A percentile compares a stretch with the other conserved stretches of the same genome.
Conservation (phyloP, 2,797 vertebrate genomes). For the Anguilla marmorata region DNA sequence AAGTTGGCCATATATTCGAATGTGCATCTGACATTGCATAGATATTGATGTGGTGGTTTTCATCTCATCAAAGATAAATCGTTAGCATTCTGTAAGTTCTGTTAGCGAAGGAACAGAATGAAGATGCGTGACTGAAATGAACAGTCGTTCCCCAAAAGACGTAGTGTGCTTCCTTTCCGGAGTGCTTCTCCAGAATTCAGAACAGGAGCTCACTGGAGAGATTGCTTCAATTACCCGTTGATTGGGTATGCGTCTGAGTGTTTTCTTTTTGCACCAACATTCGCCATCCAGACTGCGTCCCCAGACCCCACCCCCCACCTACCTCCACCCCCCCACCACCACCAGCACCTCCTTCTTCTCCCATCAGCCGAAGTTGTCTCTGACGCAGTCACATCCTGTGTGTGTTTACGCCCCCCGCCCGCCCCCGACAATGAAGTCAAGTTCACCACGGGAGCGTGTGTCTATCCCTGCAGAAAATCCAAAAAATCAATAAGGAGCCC, state of each 20-base stretch:
- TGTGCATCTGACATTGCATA: conserved; percentile 27
- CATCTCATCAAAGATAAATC: background rate
- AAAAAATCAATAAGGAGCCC: conserved; percentile 27
- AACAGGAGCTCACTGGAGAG: conserved; percentile 40
- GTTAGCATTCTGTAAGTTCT: background rate
- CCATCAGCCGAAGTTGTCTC: conserved; percentile 6
- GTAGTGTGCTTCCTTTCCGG: background rate
- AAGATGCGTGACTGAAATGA: background rate
- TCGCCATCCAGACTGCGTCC: background rate
- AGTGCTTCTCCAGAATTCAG: conserved; percentile 12
- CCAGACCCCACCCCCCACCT: too few relatives aligned
- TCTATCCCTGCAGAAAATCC: conserved; percentile 30
- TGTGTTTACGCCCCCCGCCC: conserved; percentile 16
- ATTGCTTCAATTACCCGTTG: conserved; percentile 43
- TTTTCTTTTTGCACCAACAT: background rate
- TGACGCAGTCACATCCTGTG: conserved; percentile 26
- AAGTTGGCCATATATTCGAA: conserved; percentile 43
- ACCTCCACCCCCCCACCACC: background rate
- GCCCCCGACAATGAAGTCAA: conserved; percentile 36
- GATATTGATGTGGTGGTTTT: background rate
- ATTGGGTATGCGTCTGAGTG: conserved; percentile 33
- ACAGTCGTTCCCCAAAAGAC: background rate
- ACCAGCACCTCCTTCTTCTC: background rate
- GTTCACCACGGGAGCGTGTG: background rate
- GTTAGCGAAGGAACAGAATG: background rate